phyloP scores from a whole-genome alignment of 2,113 vertebrate genomes.

The Cyrtonyx montezumae region DNA sequence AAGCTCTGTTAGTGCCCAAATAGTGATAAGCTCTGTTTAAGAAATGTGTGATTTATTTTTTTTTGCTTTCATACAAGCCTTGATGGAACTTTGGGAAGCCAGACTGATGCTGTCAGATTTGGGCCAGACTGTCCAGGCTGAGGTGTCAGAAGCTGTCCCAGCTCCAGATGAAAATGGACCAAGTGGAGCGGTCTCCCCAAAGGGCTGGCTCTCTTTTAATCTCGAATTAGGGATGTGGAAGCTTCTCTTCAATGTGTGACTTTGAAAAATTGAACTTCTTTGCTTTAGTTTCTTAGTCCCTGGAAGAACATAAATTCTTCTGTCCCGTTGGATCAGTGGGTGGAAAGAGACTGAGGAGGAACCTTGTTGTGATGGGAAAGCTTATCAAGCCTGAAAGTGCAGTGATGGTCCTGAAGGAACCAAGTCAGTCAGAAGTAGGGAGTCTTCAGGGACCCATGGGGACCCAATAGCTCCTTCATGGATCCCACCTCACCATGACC shows the following conservation, averaged over 20 bases:
- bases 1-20: background rate
- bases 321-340: background rate
- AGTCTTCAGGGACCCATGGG: background rate
- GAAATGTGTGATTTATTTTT: background rate
- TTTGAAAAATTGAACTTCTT: background rate
- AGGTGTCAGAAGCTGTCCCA: background rate
- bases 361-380: background rate
- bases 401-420: background rate
- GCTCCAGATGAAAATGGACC: background rate
- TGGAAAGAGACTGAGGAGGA: background rate
- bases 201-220: background rate
- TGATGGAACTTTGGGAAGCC: background rate
- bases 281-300: background rate
- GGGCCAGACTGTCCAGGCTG: background rate
- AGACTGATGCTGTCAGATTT: background rate
- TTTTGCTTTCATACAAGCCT: background rate
- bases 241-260: background rate
- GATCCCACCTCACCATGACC: rapidly evolving
- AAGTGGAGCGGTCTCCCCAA: background rate
- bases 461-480: background rate
- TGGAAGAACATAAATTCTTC: background rate
- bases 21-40: background rate
- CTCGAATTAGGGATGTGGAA: background rate
- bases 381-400: background rate
- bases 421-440: background rate